Base-by-base conservation (phyloP, 1,140 invertebrate genomes). In the roundworm (Caenorhabditis elegans) region DNA sequence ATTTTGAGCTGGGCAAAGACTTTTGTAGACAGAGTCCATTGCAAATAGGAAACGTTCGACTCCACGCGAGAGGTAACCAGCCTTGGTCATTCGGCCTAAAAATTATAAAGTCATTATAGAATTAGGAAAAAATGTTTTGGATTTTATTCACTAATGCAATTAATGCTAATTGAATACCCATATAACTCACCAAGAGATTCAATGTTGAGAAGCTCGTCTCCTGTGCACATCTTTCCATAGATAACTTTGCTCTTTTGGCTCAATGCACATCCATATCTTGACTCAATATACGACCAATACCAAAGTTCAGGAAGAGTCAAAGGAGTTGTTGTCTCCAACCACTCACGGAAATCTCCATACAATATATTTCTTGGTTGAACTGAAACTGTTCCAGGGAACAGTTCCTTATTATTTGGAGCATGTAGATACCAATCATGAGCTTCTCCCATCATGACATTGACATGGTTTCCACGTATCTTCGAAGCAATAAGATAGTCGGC, bases 261-360 rank as follows among this genome's bases (percentile, higher is more conserved):
- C 36, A 88, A 49, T 19, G 87, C 86, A 77, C 87, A 88, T 53
- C 87, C 82, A 82, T 84, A 88, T 39, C 75, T 75, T 28, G 87
- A 65, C 75, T 88, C 88, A 19, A 89, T 86, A 55, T 85, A 83
- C 2, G 82, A 76, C 88, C 88, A 89, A 53, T 82, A 88, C 88
- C 88, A 88, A 4, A 76, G 51, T 49, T 88, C 87, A 19, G 87
- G 87, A 36, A 88, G 79, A 13, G 85, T 82, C 10, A 88, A 77
- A 11, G 87, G 87, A 19, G 88, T 88, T 17, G 87, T 83, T 11
- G 76, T 86, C 19, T 80, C 79, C 19, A 86, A 19, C 80, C 80
- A 86, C 36, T 87, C 76, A 47, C 75, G 70, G 76, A 86, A 87
- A 36, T 86, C 86, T 36, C 34, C 43, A 36, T 87, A 84, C 13